Evolutionary conservation across 2,113 vertebrate species (phyloP), one percentile per base, ranked within the genome.

Genomic region (Tonatia bakeri): DNA sequence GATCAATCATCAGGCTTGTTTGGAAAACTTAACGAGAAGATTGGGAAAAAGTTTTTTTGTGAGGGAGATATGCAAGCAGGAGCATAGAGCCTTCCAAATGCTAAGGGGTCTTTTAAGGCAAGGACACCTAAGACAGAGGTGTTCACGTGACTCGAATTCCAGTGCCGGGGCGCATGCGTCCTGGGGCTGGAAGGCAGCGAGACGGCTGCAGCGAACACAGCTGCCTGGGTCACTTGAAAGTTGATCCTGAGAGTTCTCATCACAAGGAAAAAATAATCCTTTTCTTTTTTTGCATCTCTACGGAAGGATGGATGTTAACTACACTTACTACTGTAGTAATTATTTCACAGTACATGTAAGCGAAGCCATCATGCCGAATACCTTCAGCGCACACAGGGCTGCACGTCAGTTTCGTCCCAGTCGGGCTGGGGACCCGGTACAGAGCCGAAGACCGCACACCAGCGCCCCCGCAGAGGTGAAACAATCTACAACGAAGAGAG

Each of bases 41-140:
- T 11, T 33, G 19, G 40, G 22, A 1, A 9, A 22, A 45, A 47
- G 40, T 40, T 64, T 10, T 26, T 26, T 24, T 28, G 0, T 36
- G 40, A 86, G 38, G 26, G 70, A 54, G 43, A 43, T n/a, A 40
- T 2, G 0, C 7, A 31, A 65, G 33, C 15, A 33, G 19, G 31
- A 20, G 1, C 0, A 61, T 0, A 50, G 36, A 76, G 38, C 0
- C 40, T 75, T 67, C 80, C n/a, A 75, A 52, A 47, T 3, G 4
- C 15, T 14, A 72, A 72, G 61, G 28, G 22, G 64, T 36, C 69
- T 72, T 91, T 94, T 43, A 84, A 96, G 79, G 19, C 65, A 73
- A 24, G 56, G 13, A 59, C 56, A 43, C 83, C 47, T 7, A 11
- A 61, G 33, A 40, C 28, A 43, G 33, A 40, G n/a, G 11, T 31